A percentile compares a stretch with the other conserved stretches of the same genome.
phyloP scores from a whole-genome alignment of 1,140 invertebrate species.

The Littorina saxatilis region DNA sequence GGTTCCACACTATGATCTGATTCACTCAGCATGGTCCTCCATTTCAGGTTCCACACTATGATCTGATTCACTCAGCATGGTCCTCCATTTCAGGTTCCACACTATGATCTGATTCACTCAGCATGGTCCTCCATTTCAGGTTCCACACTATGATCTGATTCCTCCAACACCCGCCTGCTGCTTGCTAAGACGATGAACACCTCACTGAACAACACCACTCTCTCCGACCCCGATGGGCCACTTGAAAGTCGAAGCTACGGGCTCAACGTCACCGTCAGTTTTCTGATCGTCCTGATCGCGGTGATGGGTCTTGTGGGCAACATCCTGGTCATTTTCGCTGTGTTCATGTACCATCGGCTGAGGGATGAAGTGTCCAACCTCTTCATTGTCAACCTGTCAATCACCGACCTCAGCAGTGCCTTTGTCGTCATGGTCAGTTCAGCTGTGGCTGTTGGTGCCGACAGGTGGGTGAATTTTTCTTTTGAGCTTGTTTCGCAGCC shows the following conservation, averaged over 20 bases:
- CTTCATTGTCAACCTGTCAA: slow-evolving; percentile 69
- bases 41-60: too few relatives aligned
- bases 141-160: too few relatives aligned
- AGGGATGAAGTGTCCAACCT: slow-evolving; percentile 64
- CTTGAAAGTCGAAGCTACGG: not conserved
- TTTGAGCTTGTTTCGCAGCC: too few relatives aligned
- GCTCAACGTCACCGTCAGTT: slow-evolving; percentile 42
- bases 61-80: too few relatives aligned
- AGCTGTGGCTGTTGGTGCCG: slow-evolving; percentile 52
- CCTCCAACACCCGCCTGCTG: not conserved
- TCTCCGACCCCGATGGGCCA: not conserved
- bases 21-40: too few relatives aligned
- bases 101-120: too few relatives aligned
- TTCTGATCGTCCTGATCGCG: slow-evolving; percentile 55
- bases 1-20: too few relatives aligned
- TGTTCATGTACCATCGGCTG: slow-evolving; percentile 49
- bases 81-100: too few relatives aligned
- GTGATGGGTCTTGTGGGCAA: slow-evolving; percentile 66
- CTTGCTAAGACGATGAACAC: too few relatives aligned
- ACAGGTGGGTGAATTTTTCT: slow-evolving; percentile 39
- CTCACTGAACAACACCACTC: too few relatives aligned
- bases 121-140: too few relatives aligned
- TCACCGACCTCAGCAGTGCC: slow-evolving; percentile 69
- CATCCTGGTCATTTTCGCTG: slow-evolving; percentile 61
- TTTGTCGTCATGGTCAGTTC: slow-evolving; percentile 68